Evolutionary conservation across 2,888 invertebrate genomes (phyloP), one percentile per base, ranked within the genome.

Genomic region (Megamerina dolium): DNA sequence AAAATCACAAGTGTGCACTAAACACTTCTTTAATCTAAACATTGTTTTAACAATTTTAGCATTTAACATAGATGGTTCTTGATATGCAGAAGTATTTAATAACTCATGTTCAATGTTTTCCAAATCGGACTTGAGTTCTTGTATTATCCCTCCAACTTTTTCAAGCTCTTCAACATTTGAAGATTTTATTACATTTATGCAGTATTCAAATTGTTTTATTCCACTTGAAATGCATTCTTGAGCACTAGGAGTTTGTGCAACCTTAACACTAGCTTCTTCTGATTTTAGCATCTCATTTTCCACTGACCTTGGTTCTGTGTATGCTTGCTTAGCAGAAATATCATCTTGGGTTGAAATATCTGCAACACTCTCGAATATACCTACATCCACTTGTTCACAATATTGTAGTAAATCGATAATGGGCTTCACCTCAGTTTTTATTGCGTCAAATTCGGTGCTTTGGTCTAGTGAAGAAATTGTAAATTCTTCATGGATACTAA

Each of bases 271-370:
- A 12, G 48, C 53, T 13, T 41, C 37, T 3, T 38, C 32, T 1
- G 41, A 44, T 26, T 27, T 17, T 9, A 37, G 34, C 12, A 42
- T 23, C 8, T 19, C n/a, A 19, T 40, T 45, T 2, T 51, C 49
- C 6, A 30, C 31, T 2, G 49, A 27, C 5, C 41, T 40, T 5
- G 16, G 45, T 21, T 77, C 76, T 4, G 76, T 75, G 27, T 72
- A 70, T 1, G 78, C 78, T 64, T 78, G 77, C 14, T 81, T 70
- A 4, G 74, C 76, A 1, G 80, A 78, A 49, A 79, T 68, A 53
- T 79, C 77, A 51, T 77, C 76, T 39, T 78, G 71, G 6, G 78
- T 76, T 4, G 79, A 77, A 56, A 79, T 67, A 31, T 79, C 78
- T 23, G 73, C 74, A 5, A 66, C 58, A 8, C 65, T 72, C 58